Evolutionary conservation across 2,113 vertebrate species (phyloP).

Genomic region (Enhydra lutris): DNA sequence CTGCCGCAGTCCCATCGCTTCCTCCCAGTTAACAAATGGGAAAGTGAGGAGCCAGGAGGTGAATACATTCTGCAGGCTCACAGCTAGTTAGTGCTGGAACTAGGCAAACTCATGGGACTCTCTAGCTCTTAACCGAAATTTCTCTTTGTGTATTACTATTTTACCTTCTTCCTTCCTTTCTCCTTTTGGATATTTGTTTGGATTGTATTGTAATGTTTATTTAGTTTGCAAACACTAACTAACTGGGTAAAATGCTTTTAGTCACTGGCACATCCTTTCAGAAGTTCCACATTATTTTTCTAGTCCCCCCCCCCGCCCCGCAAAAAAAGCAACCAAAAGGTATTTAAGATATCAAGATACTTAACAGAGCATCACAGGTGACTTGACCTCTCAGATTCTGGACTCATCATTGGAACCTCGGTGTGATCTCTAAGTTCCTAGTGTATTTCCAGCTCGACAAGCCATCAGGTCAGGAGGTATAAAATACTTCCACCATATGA

Average conservation of each 20-base stretch:
- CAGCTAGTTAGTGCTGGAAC: neutral
- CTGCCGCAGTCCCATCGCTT: accelerated
- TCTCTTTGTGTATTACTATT: neutral
- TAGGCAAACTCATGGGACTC: neutral
- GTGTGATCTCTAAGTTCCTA: neutral
- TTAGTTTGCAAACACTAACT: neutral
- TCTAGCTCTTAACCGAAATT: neutral
- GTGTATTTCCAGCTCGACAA: neutral
- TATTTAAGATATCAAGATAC: neutral
- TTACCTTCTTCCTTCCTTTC: neutral
- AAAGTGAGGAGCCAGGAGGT: neutral
- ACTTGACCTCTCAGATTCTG: neutral
- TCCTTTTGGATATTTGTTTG: neutral
- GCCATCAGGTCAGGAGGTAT: neutral
- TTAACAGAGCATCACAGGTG: neutral
- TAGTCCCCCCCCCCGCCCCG: neutral
- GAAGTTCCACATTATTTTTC: neutral
- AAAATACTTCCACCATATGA: neutral
- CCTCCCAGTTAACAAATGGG: too few species aligned
- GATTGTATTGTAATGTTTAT: neutral
- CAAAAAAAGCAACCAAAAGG: neutral
- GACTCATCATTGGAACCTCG: neutral
- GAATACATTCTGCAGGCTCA: too few species aligned
- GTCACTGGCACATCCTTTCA: neutral
- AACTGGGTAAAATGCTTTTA: neutral